These are phyloP conservation scores for Ophraella communa DNA, from an alignment of 2,888 invertebrate genomes.

Conservation along the genomic window DNA sequence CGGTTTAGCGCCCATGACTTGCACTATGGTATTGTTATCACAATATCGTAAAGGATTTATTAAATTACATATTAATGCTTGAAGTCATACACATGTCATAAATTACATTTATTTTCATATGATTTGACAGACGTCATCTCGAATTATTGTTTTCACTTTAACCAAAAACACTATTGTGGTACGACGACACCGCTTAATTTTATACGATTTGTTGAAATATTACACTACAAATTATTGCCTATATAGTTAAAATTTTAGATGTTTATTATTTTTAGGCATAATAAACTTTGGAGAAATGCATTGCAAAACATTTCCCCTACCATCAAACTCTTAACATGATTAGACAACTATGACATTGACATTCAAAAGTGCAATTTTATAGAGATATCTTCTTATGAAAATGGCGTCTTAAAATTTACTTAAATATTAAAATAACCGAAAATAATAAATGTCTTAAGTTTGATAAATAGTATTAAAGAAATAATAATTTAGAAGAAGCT, in stretches of 20 bases:
- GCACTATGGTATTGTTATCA: conserved; percentile 21
- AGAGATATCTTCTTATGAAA: not conserved
- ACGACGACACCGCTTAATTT: conserved; percentile 4
- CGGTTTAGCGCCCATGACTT: conserved; percentile 81
- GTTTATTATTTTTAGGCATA: conserved; percentile 16
- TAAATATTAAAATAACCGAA: not conserved
- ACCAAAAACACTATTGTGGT: conserved; percentile 1
- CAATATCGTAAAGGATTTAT: conserved; percentile 23
- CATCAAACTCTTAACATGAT: conserved; percentile 7
- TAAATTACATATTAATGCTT: conserved; percentile 42
- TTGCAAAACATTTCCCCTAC: conserved; percentile 22
- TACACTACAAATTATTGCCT: not conserved
- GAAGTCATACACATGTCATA: conserved; percentile 55
- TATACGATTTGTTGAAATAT: not conserved
- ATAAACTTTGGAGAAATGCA: conserved; percentile 15
- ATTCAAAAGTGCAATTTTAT: not conserved
- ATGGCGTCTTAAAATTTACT: not conserved
- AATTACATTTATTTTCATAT: conserved; percentile 61
- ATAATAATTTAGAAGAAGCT: too few species aligned
- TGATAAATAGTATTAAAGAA: too few species aligned
- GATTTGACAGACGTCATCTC: conserved; percentile 64
- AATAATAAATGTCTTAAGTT: not conserved
- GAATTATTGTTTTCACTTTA: conserved; percentile 37
- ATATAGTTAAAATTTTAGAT: not conserved
- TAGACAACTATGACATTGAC: conserved; percentile 17